Conservation (phyloP, 2,113 vertebrate genomes). For the Carettochelys insculpta region DNA sequence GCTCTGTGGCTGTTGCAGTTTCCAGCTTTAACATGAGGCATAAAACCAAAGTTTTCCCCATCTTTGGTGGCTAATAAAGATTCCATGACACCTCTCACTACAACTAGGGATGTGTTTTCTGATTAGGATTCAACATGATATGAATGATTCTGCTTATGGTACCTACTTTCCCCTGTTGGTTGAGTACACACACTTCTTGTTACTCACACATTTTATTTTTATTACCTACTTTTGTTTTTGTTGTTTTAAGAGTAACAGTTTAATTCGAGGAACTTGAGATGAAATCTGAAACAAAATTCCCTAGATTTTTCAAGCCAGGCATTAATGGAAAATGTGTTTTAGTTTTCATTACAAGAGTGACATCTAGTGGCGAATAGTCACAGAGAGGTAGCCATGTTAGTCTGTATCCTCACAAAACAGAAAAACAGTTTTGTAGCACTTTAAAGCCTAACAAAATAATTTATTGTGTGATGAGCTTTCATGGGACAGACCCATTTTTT, state of each 20-base stretch:
- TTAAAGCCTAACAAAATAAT: too few relatives aligned
- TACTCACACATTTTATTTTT: not conserved
- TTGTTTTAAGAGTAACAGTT: not conserved
- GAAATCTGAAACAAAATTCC: not conserved
- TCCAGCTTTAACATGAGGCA: not conserved
- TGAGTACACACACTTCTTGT: accelerated
- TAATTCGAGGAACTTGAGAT: not conserved
- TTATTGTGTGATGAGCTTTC: too few relatives aligned
- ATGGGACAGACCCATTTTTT: too few relatives aligned
- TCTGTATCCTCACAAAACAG: too few relatives aligned
- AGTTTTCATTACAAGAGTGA: conserved; percentile 1
- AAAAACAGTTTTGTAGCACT: too few relatives aligned
- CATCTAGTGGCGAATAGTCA: conserved; percentile 70
- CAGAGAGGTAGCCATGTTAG: too few relatives aligned
- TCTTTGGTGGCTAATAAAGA: not conserved
- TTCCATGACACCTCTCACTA: not conserved
- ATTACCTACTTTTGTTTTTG: not conserved
- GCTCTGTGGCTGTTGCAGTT: not conserved
- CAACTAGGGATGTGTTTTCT: not conserved
- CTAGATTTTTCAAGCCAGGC: not conserved
- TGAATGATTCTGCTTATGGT: not conserved
- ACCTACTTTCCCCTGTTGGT: not conserved
- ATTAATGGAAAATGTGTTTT: not conserved
- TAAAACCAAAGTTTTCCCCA: not conserved
- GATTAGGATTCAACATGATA: not conserved